Percentiles rank a stretch among this genome's conserved stretches.
Conservation (phyloP, 2,797 vertebrate genomes). For the Cynopterus sphinx region DNA sequence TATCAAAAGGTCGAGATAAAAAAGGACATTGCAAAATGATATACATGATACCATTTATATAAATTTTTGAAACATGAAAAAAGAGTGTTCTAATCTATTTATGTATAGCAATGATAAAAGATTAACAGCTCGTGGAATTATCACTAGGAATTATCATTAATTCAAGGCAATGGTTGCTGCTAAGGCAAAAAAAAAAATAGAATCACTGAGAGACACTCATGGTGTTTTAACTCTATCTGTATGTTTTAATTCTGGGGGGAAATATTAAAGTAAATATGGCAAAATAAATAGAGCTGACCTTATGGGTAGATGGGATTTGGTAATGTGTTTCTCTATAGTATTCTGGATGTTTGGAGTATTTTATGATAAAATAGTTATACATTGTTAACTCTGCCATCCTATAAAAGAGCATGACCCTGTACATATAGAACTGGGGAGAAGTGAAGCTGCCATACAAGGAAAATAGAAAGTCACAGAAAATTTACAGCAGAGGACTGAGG, state of each 20-base stretch:
- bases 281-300: not conserved
- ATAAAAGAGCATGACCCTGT: not conserved
- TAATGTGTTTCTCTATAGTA: not conserved
- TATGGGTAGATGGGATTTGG: not conserved
- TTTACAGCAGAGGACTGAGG: not conserved
- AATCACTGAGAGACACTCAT: not conserved
- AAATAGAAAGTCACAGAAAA: not conserved
- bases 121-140: not conserved
- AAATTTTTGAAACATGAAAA: not conserved
- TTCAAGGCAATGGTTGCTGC: not conserved
- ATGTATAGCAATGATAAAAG: not conserved
- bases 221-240: not conserved
- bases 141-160: not conserved
- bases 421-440: not conserved
- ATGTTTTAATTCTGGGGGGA: not conserved
- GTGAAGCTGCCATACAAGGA: not conserved
- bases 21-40: not conserved
- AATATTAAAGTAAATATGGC: not conserved
- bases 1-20: not conserved
- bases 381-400: not conserved
- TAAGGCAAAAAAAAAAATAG: not conserved
- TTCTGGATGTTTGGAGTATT: not conserved
- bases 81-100: not conserved
- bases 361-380: not conserved
- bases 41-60: not conserved